Conservation (phyloP, 2,797 vertebrate species). For the Pithecia hirsuta region DNA sequence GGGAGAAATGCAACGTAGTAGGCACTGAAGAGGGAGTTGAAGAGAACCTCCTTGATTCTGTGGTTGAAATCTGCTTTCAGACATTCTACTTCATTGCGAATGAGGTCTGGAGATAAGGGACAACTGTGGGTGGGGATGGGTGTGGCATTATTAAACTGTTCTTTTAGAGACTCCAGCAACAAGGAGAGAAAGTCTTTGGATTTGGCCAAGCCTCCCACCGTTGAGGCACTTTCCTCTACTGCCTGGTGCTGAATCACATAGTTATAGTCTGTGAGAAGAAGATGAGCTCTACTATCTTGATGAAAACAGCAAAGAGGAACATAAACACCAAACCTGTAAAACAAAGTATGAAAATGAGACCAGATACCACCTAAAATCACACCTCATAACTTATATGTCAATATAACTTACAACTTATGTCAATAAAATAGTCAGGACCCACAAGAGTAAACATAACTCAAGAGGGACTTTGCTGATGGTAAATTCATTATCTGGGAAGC, state of each 20-base stretch:
- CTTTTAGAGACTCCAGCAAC: conserved; percentile 93
- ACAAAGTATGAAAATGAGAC: conserved; percentile 47
- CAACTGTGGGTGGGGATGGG: conserved; percentile 96
- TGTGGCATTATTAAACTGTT: conserved; percentile 93
- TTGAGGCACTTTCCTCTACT: conserved; percentile 87
- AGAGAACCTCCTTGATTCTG: conserved; percentile 98
- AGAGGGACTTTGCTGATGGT: background rate
- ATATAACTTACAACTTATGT: background rate
- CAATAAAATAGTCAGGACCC: background rate
- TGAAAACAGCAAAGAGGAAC: conserved; percentile 99
- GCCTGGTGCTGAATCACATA: conserved; percentile 91
- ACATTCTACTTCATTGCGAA: conserved; percentile 97
- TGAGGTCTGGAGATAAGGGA: conserved; percentile 95
- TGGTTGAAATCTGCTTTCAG: conserved; percentile 98
- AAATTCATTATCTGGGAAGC: conserved; percentile 6
- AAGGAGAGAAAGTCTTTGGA: conserved; percentile 96
- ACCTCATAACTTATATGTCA: background rate
- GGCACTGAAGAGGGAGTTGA: conserved; percentile 99
- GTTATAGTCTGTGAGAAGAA: conserved; percentile 89
- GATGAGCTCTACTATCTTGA: conserved; percentile 92
- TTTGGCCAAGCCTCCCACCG: conserved; percentile 89
- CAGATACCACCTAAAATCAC: background rate
- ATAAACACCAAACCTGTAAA: conserved; percentile 95
- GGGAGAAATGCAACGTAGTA: conserved; percentile 99
- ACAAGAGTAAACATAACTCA: background rate